Conservation (phyloP, 2,888 invertebrate genomes). For the Piscicola geometra region DNA sequence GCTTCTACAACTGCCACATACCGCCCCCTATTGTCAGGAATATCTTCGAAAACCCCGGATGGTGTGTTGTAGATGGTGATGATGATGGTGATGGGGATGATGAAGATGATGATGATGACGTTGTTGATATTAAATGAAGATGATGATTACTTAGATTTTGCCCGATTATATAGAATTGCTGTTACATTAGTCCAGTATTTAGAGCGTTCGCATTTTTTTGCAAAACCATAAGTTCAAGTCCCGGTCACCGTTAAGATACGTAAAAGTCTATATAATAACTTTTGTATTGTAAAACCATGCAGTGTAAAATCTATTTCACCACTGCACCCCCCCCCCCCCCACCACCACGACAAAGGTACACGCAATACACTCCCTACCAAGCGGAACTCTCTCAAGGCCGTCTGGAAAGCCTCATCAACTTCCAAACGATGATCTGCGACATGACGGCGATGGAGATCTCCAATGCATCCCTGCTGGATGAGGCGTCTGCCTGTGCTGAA, state of each 20-base stretch:
- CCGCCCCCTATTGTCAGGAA: conserved; percentile 92
- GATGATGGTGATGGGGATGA: no score
- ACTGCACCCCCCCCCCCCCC: no score
- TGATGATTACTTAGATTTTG: no score
- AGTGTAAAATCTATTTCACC: no score
- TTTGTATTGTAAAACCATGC: no score
- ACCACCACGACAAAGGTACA: conserved; percentile 53
- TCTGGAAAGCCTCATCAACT: conserved; percentile 88
- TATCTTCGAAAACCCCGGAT: conserved; percentile 97
- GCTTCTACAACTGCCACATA: conserved; percentile 93
- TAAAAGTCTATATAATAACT: no score
- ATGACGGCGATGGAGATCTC: conserved; percentile 90
- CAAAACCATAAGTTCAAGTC: background rate
- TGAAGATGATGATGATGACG: no score
- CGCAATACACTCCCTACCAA: conserved; percentile 97
- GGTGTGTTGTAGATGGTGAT: no score
- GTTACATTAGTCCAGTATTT: no score
- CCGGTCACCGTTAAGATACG: background rate
- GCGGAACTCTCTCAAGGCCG: conserved; percentile 96
- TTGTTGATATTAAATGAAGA: no score
- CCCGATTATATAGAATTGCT: no score
- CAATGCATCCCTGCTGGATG: conserved; percentile 89
- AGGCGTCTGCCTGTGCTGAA: conserved; percentile 96
- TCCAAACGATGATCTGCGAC: conserved; percentile 93
- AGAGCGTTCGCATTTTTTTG: background rate